A percentile compares a stretch with the other conserved stretches of the same genome.
These are phyloP conservation scores for Ophioderma brevispina DNA, from an alignment of 35 echinoderm and acorn worm species.

Conservation along the genomic window DNA sequence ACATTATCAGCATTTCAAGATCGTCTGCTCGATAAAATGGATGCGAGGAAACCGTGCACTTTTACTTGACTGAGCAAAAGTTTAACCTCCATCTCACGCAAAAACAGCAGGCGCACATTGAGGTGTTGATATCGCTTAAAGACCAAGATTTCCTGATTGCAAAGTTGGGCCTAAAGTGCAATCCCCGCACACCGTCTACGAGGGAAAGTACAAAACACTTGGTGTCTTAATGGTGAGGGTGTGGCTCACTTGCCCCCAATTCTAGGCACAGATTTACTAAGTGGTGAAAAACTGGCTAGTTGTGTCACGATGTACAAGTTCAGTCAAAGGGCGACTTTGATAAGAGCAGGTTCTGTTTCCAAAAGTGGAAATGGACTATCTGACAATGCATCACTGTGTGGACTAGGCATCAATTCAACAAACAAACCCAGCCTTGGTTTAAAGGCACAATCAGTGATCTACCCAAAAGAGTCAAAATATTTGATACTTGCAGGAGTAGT, in stretches of 20 bases:
- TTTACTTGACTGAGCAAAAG: not conserved
- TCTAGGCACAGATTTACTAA: not conserved
- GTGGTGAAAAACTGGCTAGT: not conserved
- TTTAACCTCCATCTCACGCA: not conserved
- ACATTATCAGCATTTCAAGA: slow-evolving; percentile 2
- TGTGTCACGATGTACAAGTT: not conserved
- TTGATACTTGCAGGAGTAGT: too few species aligned
- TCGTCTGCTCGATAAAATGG: not conserved
- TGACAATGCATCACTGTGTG: too few species aligned
- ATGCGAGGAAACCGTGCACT: not conserved
- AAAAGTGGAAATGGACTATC: not conserved
- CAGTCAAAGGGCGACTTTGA: not conserved
- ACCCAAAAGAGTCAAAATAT: too few species aligned
- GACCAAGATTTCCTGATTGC: not conserved
- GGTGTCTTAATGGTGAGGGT: too few species aligned
- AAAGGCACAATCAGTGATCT: too few species aligned
- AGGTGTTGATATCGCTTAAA: not conserved
- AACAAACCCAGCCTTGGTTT: too few species aligned
- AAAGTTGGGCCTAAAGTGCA: not conserved
- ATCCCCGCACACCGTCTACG: too few species aligned
- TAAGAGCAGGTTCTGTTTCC: not conserved
- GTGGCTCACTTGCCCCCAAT: not conserved
- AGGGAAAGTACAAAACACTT: too few species aligned
- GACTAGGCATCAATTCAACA: too few species aligned
- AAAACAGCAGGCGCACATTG: not conserved